phyloP scores from a whole-genome alignment of 2,113 vertebrate genomes.

The Grallaria varia region DNA sequence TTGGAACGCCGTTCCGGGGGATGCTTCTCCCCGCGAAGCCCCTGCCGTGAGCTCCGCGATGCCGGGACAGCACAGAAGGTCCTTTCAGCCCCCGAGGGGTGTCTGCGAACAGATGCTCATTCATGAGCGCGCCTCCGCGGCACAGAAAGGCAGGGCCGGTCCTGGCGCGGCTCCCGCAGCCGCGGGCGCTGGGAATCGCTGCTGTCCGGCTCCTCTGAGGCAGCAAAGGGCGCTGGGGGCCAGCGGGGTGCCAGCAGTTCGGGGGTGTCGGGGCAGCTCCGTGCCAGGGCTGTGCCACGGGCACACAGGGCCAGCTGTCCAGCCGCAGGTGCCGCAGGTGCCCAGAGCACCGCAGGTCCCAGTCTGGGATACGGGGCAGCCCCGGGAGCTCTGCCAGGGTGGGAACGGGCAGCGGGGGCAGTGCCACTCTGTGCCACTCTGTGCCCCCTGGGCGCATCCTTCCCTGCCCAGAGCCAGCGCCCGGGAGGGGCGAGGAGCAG shows the following conservation, averaged over 20 bases:
- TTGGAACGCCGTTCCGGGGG: background rate
- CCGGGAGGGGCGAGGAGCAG: background rate
- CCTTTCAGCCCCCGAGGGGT: background rate
- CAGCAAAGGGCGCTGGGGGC: background rate
- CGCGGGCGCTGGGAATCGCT: background rate
- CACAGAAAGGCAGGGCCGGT: background rate
- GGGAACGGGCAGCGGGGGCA: background rate
- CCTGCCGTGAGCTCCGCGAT: background rate
- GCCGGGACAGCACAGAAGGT: background rate
- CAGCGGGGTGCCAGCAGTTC: background rate
- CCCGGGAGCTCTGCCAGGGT: fast-evolving
- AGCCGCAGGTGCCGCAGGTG: background rate
- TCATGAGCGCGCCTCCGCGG: background rate
- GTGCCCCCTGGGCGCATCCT: background rate
- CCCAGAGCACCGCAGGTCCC: background rate
- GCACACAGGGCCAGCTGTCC: background rate
- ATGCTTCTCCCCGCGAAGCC: background rate
- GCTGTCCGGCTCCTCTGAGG: background rate
- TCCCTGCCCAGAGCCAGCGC: background rate
- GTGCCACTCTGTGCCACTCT: too few species aligned
- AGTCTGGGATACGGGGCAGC: background rate
- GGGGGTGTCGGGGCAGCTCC: background rate
- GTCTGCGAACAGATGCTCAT: background rate
- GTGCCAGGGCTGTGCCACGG: background rate
- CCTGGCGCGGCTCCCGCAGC: background rate